phyloP scores from a whole-genome alignment of 2,797 vertebrate species.

The Sebastes vulpes region DNA sequence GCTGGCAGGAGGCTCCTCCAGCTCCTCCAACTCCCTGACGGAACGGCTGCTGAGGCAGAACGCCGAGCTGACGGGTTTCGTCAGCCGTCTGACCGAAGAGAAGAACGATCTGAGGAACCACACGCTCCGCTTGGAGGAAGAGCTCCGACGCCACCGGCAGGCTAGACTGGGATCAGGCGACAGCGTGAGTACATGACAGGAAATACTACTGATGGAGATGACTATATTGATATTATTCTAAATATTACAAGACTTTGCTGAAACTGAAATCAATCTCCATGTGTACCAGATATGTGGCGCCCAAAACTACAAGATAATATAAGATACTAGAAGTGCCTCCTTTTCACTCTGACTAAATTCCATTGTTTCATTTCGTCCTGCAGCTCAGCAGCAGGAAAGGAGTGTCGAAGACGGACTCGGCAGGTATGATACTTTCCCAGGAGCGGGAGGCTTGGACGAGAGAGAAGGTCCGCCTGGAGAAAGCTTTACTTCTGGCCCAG shows the following conservation, averaged over 20 bases:
- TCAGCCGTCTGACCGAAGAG: constrained; percentile 94
- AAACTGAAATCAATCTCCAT: neutral
- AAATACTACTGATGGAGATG: neutral
- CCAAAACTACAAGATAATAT: no score
- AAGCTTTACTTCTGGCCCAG: constrained; percentile 88
- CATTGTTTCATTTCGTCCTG: neutral
- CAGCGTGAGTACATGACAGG: constrained; percentile 56
- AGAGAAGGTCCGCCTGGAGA: constrained; percentile 90
- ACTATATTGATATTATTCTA: neutral
- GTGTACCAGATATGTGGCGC: neutral
- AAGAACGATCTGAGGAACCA: constrained; percentile 95
- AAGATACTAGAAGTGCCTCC: neutral
- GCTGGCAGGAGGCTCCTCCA: constrained; percentile 79
- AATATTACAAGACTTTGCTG: neutral
- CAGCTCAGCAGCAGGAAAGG: constrained; percentile 75
- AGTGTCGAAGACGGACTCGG: constrained; percentile 65
- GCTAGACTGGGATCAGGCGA: constrained; percentile 70
- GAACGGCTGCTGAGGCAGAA: constrained; percentile 95
- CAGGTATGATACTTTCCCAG: constrained; percentile 83
- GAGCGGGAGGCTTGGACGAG: constrained; percentile 91
- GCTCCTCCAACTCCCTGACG: constrained; percentile 86
- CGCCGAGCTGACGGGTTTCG: constrained; percentile 93
- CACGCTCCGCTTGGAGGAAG: constrained; percentile 91
- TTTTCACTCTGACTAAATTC: neutral
- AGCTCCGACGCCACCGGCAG: constrained; percentile 86